Base-by-base conservation (phyloP, 1,140 invertebrate genomes). In the Helicoverpa zea region DNA sequence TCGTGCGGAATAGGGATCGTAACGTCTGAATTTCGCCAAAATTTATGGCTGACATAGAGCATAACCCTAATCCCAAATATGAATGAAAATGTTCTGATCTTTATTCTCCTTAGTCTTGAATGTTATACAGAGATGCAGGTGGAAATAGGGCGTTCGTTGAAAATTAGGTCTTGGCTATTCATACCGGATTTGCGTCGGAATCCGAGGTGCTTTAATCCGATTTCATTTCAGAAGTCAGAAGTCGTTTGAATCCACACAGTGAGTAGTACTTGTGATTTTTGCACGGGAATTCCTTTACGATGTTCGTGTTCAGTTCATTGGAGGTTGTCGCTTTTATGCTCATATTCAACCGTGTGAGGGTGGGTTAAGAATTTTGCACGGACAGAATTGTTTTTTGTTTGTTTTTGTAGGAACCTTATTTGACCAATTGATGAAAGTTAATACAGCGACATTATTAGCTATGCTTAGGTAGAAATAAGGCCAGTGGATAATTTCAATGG, bases 1-100 rank as follows among this genome's bases (percentile, higher is more conserved):
- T 58, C 70, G 70, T 16, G 59, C 58, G 75, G 61, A 77, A 64
- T 64, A 54, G 75, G 75, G 75, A 77, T 77, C 75, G 66, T 77
- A 77, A 77, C 18, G 61, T 59, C 61, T 52, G 75, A 54, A 77
- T 77, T 77, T 77, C 54, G 59, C 23, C 47, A 66, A 77, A 77
- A 77, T 77, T 77, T 77, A 77, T 77, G 11, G 51, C 61, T 66
- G 43, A 18, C 51, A 64, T 66, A 52, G 47, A 23, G 49, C 35
- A 66, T 66, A 66, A 49, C 63, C 74, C 74, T 77, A 64, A 77
- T 66, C 59, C 75, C 29, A 14, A 43, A 66, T 18, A 58, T 75
- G 18, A 59, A 61, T 61, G 73, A 51, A 75, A 63, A 61, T 75
- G 30, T 61, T 49, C 43, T 5, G 29, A 70, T 52, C 56, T 61